Evolutionary conservation across 2,888 invertebrate species (phyloP), one percentile per base, ranked within the genome.

Genomic region (Ariolimax columbianus): DNA sequence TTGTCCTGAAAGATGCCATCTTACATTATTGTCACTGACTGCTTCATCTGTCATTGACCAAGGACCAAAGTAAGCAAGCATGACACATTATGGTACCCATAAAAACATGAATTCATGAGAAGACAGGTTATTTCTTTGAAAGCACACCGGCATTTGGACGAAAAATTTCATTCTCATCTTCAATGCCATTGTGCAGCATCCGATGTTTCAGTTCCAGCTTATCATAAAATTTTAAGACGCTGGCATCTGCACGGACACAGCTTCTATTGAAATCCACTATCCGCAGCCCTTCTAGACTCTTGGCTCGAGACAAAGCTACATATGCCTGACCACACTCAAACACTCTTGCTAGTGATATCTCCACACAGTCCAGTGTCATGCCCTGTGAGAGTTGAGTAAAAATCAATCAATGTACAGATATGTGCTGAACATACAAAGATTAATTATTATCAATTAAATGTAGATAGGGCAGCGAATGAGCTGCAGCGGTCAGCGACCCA

Each of bases 251-350:
- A 96, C 97, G 97, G 1, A 98, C 97, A 94, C 98, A 97, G 55
- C 96, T 95, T 0, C 96, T 95, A 92, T 97, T 96, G 95, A 98
- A 98, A 94, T 98, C 97, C 83, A 98, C 94, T 59, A 98, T 97
- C 87, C 97, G 95, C n/a, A 98, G 95, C 3, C 97, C 96, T 83
- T 97, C 95, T 80, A 99, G 95, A 92, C 97, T 97, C 92, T 97
- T 97, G 19, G 98, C 98, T 88, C 99, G 95, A 26, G 98, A 98
- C 17, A 99, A 94, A 0, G 98, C 99, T 0, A 99, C 98, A 94
- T 99, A 99, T 0, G 98, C 97, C 94, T 99, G 98, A 0, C 99
- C 99, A 59, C 97, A 97, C 95, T 98, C 98, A 95, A 99, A 99
- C 63, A 98, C 98, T 91, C 97, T 96, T 0, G 96, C 96, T 79